A percentile compares a stretch with the other conserved stretches of the same genome.
Conservation (phyloP, 2,113 vertebrate species). For the Trematocara unimaculatum region DNA sequence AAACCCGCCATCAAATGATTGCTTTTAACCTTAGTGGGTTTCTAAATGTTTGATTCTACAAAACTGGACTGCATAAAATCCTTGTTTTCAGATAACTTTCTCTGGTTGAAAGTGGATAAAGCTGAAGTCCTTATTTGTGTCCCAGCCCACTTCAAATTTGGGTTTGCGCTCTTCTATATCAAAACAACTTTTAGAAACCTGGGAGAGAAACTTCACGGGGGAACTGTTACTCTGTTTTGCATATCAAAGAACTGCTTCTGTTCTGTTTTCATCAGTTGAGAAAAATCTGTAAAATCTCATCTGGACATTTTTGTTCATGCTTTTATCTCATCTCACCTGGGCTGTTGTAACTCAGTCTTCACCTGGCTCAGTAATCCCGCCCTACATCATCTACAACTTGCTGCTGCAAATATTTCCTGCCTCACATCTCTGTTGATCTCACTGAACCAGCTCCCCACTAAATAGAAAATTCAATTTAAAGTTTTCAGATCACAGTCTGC, state of each 20-base stretch:
- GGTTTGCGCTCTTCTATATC: background rate
- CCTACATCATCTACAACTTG: background rate
- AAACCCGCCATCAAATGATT: rapidly evolving
- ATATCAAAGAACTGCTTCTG: background rate
- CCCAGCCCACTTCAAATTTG: rapidly evolving
- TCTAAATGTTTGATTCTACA: background rate
- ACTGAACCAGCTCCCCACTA: background rate
- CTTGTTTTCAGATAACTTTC: background rate
- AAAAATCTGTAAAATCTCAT: background rate
- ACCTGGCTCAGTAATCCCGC: rapidly evolving
- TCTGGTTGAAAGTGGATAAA: background rate
- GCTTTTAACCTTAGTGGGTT: background rate
- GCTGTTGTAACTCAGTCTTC: background rate
- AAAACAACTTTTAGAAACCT: background rate
- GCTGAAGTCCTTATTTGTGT: background rate
- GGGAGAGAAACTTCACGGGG: background rate
- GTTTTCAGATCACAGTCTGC: rapidly evolving
- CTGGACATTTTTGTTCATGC: background rate
- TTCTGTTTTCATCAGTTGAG: rapidly evolving
- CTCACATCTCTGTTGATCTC: background rate
- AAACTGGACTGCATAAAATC: background rate
- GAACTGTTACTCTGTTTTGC: background rate
- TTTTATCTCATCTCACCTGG: background rate
- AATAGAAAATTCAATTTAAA: background rate
- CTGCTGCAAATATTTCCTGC: background rate